Conservation (phyloP, 2,113 vertebrate species). For the Mesocricetus auratus region DNA sequence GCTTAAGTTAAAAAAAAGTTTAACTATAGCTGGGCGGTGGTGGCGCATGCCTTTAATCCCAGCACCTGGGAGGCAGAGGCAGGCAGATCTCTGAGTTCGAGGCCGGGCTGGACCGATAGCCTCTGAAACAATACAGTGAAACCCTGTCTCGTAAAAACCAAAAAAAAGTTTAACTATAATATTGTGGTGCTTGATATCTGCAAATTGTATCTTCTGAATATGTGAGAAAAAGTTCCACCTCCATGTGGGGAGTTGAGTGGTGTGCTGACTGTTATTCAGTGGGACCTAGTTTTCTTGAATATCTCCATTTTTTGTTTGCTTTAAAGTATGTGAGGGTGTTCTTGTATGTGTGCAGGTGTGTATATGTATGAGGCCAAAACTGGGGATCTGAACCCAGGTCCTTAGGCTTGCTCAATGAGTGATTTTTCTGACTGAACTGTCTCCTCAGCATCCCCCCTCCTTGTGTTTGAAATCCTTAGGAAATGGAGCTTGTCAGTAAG, state of each 20-base stretch:
- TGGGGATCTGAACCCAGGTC: not conserved
- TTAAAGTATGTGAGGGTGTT: not conserved
- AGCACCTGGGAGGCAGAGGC: too few species aligned
- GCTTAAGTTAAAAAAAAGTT: not conserved
- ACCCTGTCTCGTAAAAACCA: too few species aligned
- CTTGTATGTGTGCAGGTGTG: not conserved
- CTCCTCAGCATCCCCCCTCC: not conserved
- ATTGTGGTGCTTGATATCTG: not conserved
- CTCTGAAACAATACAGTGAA: too few species aligned
- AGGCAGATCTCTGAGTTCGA: too few species aligned
- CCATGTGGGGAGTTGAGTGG: not conserved
- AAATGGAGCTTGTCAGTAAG: not conserved
- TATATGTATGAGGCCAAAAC: not conserved
- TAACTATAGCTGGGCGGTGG: too few species aligned
- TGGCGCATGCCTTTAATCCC: too few species aligned
- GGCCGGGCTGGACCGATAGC: too few species aligned
- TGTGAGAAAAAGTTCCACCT: not conserved
- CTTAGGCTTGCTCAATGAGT: not conserved
- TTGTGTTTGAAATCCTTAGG: constrained; percentile 6
- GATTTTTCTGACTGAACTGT: not conserved
- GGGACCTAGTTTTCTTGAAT: not conserved
- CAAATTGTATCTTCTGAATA: not conserved
- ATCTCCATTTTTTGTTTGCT: not conserved
- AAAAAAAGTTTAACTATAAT: not conserved
- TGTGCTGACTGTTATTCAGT: not conserved